Conservation (phyloP, 30 jellyfish, hydroid and myxozoan genomes). For the Clytia hemisphaerica region DNA sequence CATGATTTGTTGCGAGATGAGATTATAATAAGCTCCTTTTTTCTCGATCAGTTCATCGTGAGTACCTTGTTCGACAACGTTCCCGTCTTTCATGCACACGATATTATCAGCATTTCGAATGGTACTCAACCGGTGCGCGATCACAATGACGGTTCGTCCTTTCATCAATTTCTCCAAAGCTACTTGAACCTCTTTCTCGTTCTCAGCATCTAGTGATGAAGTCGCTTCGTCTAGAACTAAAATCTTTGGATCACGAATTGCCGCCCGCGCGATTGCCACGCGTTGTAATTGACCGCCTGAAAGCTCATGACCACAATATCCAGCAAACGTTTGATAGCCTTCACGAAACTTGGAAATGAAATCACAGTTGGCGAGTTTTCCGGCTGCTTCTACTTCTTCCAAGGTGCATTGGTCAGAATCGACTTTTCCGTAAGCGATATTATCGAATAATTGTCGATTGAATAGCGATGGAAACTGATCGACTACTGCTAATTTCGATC, state of each 20-base stretch:
- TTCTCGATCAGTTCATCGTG: constrained; percentile 48
- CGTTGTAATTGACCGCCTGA: constrained; percentile 82
- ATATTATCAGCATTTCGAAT: constrained; percentile 56
- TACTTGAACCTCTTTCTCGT: constrained; percentile 53
- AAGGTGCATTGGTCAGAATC: not conserved
- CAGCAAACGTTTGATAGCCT: constrained; percentile 63
- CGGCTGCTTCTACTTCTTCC: constrained; percentile 31
- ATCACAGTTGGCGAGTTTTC: constrained; percentile 26
- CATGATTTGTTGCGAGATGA: constrained; percentile 47
- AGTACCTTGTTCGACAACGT: constrained; percentile 52
- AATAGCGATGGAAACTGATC: constrained; percentile 66
- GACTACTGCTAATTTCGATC: constrained; percentile 43
- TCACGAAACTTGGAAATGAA: constrained; percentile 53
- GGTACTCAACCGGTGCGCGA: constrained; percentile 76
- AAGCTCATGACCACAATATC: constrained; percentile 54
- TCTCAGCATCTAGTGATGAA: constrained; percentile 69
- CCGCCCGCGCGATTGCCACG: constrained; percentile 77
- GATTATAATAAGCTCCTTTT: constrained; percentile 44
- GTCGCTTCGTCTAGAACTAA: constrained; percentile 75
- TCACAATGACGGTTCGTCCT: constrained; percentile 45
- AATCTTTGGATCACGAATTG: constrained; percentile 51
- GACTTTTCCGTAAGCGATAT: constrained; percentile 42
- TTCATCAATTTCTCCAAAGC: constrained; percentile 44
- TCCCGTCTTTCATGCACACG: constrained; percentile 56
- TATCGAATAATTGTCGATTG: constrained; percentile 44